Evolutionary conservation across 2,888 invertebrate genomes (phyloP), one percentile per base, ranked within the genome.

Genomic region (Pyralis farinalis): DNA sequence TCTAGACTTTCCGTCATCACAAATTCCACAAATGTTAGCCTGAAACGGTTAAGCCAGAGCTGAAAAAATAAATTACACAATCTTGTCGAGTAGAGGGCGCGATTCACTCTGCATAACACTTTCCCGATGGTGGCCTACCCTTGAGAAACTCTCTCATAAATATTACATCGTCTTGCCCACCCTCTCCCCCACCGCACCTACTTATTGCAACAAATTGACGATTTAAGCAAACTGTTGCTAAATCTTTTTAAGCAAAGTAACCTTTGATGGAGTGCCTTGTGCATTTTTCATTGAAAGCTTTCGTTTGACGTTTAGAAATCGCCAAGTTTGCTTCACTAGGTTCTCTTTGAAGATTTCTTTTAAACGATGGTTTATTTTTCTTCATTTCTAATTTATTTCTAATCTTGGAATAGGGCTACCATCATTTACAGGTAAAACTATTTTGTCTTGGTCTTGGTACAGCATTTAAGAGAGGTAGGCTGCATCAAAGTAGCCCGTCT

Each of bases 201-300:
- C 53, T 58, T 55, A 51, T 57, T 57, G 48, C 53, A 49, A 48
- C 49, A 50, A 56, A 55, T 53, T 42, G 47, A 40, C 47, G 37
- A 45, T 47, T 49, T 49, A 47, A 44, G 37, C 49, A 51, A 52
- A 48, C 46, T 36, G 34, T 39, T 45, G 35, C 12, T 45, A 47
- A 47, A 36, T 42, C 46, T 46, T 43, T 42, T 42, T 40, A 42
- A 47, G 42, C 43, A 46, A 44, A 46, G 42, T 44, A 47, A 46
- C 40, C 39, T 44, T 41, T 39, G 39, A 30, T n/a, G 25, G 30
- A 41, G 46, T 27, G 35, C 42, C 39, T 46, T 41, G 37, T 47
- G 47, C 47, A 47, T 50, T 47, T 44, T 34, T 41, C 38, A 47
- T 47, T 35, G 47, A 41, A 43, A 44, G 38, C 34, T 39, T 20